These are phyloP conservation scores for Papilio polyxenes DNA, from an alignment of 1,140 invertebrate genomes.

Conservation along the genomic window DNA sequence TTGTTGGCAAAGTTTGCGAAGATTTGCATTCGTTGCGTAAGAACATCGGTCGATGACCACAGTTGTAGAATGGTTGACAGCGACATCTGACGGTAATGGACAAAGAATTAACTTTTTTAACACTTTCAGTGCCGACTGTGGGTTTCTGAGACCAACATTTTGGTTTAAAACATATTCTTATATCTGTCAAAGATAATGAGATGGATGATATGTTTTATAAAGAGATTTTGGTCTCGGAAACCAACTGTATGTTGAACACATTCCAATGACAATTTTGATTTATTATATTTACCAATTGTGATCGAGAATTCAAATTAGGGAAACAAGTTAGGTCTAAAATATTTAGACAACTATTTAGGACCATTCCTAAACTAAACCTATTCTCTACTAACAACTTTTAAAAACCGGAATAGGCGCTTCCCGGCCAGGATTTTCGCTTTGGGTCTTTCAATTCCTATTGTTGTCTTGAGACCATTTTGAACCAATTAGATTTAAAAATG, in stretches of 20 bases:
- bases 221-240: not conserved
- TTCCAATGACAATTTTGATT: slow-evolving; percentile 16
- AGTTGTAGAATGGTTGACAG: not conserved
- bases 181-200: no score
- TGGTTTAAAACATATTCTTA: no score
- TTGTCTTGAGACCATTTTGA: no score
- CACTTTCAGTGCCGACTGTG: not conserved
- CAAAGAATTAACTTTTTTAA: not conserved
- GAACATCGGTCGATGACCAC: not conserved
- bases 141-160: no score
- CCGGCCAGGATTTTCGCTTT: not conserved
- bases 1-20: slow-evolving; percentile 4
- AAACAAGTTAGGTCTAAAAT: not conserved
- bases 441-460: no score
- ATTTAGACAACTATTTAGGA: not conserved
- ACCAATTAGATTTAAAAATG: no score
- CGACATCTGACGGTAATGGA: slow-evolving; percentile 1
- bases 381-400: not conserved
- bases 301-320: slow-evolving; percentile 4
- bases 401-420: not conserved
- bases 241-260: not conserved
- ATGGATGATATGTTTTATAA: no score
- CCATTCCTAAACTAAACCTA: not conserved
- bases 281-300: not conserved
- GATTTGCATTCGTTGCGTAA: slow-evolving; percentile 8